A percentile compares a stretch with the other conserved stretches of the same genome.
Evolutionary conservation across 2,113 vertebrate genomes (phyloP).

Genomic region (Loxodonta africana): DNA sequence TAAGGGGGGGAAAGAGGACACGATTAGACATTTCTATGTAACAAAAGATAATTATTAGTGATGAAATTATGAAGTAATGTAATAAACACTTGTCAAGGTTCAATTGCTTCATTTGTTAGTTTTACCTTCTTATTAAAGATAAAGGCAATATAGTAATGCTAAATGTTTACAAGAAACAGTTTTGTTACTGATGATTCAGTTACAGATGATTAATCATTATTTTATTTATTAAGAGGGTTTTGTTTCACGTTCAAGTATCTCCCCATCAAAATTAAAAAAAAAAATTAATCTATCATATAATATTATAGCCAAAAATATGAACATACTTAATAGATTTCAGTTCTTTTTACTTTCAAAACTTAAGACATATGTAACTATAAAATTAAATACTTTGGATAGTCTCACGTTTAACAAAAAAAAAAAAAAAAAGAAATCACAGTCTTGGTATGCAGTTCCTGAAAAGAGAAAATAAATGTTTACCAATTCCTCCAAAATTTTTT

Average conservation of each 20-base stretch:
- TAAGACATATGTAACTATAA: constrained; percentile 30
- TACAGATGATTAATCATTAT: constrained; percentile 79
- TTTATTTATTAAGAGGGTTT: constrained; percentile 85
- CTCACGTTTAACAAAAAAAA: not conserved
- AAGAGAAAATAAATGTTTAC: not conserved
- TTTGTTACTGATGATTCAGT: constrained; percentile 88
- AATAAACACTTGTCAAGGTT: constrained; percentile 86
- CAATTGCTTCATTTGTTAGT: constrained; percentile 86
- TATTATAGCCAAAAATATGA: constrained; percentile 29
- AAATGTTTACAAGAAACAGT: constrained; percentile 88
- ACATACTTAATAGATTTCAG: constrained; percentile 21
- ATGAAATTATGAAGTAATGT: constrained; percentile 82
- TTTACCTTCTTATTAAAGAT: constrained; percentile 87
- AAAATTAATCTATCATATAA: not conserved
- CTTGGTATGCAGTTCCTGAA: not conserved
- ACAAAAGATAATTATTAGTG: constrained; percentile 70
- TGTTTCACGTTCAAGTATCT: constrained; percentile 84
- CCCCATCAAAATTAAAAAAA: constrained; percentile 73
- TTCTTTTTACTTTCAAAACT: constrained; percentile 49
- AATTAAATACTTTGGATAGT: not conserved
- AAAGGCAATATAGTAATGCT: constrained; percentile 86
- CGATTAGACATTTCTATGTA: constrained; percentile 86
- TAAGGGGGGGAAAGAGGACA: constrained; percentile 85
- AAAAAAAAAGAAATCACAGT: not conserved
- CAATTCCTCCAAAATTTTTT: not conserved